Conservation (phyloP, 2,797 vertebrate species). For the Artibeus lituratus region DNA sequence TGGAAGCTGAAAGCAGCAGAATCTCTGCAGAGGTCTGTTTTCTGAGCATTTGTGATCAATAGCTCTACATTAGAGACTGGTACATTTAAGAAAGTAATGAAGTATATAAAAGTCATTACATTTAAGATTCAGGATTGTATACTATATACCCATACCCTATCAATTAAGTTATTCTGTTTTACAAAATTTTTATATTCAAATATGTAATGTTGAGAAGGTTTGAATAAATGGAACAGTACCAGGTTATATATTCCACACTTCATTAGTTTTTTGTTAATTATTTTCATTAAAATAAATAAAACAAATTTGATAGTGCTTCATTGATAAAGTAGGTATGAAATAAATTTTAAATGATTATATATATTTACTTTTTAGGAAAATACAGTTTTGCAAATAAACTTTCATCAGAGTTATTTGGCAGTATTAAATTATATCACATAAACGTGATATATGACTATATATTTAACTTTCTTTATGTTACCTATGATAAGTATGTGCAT, state of each 20-base stretch:
- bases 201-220: not conserved
- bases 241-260: not conserved
- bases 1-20: constrained; percentile 32
- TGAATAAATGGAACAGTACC: not conserved
- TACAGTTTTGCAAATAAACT: not conserved
- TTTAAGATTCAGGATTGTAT: constrained; percentile 39
- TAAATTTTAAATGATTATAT: not conserved
- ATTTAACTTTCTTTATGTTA: not conserved
- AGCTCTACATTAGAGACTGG: constrained; percentile 34
- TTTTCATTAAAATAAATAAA: constrained; percentile 38
- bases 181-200: not conserved
- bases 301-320: not conserved
- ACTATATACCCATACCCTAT: not conserved
- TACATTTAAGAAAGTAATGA: constrained; percentile 57
- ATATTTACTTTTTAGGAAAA: not conserved
- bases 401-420: not conserved
- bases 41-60: constrained; percentile 69
- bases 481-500: not conserved
- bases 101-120: constrained; percentile 49
- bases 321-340: not conserved
- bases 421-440: not conserved
- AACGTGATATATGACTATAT: not conserved
- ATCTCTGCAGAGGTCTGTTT: constrained; percentile 58
- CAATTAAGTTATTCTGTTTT: not conserved
- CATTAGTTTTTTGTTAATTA: not conserved